phyloP scores from a whole-genome alignment of 2,797 vertebrate species.

The Liasis olivaceus region DNA sequence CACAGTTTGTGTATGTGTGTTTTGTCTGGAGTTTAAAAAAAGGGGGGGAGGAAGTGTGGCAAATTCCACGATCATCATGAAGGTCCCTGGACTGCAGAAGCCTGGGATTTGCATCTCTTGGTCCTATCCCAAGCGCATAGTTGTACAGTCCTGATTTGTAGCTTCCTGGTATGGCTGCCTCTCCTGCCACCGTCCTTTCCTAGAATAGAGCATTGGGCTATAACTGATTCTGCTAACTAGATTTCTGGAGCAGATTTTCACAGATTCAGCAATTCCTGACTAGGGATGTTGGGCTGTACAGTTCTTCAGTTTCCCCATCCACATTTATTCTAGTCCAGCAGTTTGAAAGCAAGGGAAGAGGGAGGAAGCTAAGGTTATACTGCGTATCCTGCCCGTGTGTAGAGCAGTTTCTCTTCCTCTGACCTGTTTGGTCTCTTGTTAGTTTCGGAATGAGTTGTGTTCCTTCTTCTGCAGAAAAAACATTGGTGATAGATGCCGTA shows the following conservation, averaged over 20 bases:
- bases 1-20: background rate
- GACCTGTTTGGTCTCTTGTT: background rate
- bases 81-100: background rate
- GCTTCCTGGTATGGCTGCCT: background rate
- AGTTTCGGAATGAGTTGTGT: background rate
- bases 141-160: background rate
- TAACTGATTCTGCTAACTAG: slow-evolving; percentile 38
- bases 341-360: background rate
- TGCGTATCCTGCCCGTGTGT: background rate
- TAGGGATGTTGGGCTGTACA: slow-evolving; percentile 3
- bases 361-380: background rate
- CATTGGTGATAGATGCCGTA: background rate
- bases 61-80: background rate
- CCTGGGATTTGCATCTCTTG: background rate
- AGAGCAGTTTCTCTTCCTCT: background rate
- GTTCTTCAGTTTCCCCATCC: slow-evolving; percentile 23
- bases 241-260: slow-evolving; percentile 39
- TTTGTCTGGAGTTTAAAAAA: background rate
- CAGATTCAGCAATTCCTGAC: slow-evolving; percentile 33
- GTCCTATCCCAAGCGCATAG: background rate
- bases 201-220: background rate
- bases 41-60: background rate
- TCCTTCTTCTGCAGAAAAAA: background rate
- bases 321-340: slow-evolving; percentile 7
- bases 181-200: background rate